Evolutionary conservation across 2,888 invertebrate species (phyloP).

Genomic region (Operophtera brumata): DNA sequence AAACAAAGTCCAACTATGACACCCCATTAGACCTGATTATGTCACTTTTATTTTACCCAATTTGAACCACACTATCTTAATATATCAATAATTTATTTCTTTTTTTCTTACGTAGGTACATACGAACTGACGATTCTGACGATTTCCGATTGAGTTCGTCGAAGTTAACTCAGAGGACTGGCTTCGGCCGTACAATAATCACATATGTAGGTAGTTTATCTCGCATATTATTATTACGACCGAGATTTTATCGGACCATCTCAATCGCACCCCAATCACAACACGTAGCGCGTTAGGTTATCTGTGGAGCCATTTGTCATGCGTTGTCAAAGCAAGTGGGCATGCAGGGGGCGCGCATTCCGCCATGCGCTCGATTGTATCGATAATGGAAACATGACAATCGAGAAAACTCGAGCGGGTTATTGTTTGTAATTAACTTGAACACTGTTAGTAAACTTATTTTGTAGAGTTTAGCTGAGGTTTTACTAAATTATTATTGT

Average conservation of each 20-base stretch:
- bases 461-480: not conserved
- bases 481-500: not conserved
- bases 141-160: no score
- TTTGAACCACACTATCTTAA: no score
- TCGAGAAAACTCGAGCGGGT: slow-evolving; percentile 27
- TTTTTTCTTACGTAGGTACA: no score
- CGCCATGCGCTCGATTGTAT: slow-evolving; percentile 27
- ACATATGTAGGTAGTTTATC: no score
- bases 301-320: slow-evolving; percentile 54
- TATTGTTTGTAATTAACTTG: slow-evolving; percentile 26
- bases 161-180: no score
- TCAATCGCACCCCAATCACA: slow-evolving; percentile 26
- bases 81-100: no score
- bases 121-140: no score
- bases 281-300: slow-evolving; percentile 33
- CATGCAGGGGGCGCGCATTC: slow-evolving; percentile 18
- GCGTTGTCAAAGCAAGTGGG: slow-evolving; percentile 57
- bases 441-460: slow-evolving; percentile 8
- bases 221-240: slow-evolving; percentile 2
- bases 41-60: no score
- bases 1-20: no score
- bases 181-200: no score
- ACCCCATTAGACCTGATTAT: no score
- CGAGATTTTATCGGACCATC: slow-evolving; percentile 29
- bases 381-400: slow-evolving; percentile 36